These are phyloP conservation scores for Rostratula benghalensis DNA, from an alignment of 2,113 vertebrate species.

Conservation along the genomic window DNA sequence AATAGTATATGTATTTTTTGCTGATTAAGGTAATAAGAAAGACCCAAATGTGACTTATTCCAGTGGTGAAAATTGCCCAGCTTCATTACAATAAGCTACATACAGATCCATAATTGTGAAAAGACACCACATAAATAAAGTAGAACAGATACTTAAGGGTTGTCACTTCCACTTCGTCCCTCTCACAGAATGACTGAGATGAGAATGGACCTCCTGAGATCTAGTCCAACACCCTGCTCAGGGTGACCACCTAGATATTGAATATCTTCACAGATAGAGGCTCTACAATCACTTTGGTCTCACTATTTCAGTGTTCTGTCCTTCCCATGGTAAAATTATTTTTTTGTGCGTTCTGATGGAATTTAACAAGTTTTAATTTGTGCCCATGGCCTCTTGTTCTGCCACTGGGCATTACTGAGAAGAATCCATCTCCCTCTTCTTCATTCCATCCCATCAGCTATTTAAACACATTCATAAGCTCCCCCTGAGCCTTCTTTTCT, in stretches of 20 bases:
- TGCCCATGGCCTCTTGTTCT: not conserved
- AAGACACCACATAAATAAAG: not conserved
- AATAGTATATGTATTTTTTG: conserved; percentile 52
- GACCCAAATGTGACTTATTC: not conserved
- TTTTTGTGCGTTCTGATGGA: not conserved
- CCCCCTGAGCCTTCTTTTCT: not conserved
- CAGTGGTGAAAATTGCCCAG: not conserved
- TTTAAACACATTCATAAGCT: not conserved
- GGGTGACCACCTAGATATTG: not conserved
- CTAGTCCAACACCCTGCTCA: not conserved
- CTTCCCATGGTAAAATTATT: not conserved
- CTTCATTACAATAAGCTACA: conserved; percentile 5
- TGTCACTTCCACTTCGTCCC: not conserved
- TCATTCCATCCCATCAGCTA: not conserved
- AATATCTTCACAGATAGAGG: not conserved
- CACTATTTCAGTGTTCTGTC: not conserved
- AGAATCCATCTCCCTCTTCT: not conserved
- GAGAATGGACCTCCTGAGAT: not conserved
- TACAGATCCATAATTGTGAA: not conserved
- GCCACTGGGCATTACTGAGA: not conserved
- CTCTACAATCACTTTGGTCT: not conserved
- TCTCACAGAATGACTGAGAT: not conserved
- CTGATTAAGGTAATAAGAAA: conserved; percentile 55
- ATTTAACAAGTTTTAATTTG: not conserved
- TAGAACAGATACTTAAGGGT: not conserved